Percentiles rank a stretch among this genome's conserved stretches.
Conservation (phyloP, 2,113 vertebrate species). For the Podarcis raffonei region DNA sequence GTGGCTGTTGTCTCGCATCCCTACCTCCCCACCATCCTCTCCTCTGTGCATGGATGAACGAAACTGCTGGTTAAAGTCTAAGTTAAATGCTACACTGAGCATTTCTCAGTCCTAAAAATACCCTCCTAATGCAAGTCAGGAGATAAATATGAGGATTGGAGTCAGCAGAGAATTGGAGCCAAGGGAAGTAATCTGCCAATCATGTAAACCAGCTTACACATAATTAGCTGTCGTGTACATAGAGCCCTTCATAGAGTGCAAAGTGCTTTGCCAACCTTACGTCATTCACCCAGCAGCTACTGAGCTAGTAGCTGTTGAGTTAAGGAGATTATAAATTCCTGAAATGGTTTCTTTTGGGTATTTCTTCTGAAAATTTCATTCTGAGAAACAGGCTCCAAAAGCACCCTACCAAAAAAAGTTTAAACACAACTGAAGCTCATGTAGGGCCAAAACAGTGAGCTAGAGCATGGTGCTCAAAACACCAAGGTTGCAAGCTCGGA, state of each 20-base stretch:
- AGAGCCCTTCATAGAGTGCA: background rate
- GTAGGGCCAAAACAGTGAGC: background rate
- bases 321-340: background rate
- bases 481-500: too few relatives aligned
- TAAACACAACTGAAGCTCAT: background rate
- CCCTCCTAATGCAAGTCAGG: background rate
- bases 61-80: background rate
- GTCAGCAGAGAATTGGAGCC: background rate
- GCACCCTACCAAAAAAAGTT: background rate
- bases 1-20: background rate
- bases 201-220: background rate
- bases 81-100: background rate
- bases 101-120: background rate
- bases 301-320: background rate
- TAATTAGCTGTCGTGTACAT: background rate
- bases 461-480: background rate
- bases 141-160: background rate
- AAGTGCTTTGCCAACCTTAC: background rate
- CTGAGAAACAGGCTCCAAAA: background rate
- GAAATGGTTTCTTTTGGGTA: background rate
- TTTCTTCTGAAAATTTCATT: background rate
- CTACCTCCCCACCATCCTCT: background rate
- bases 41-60: conserved; percentile 3
- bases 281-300: background rate
- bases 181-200: background rate